A percentile compares a stretch with the other conserved stretches of the same genome.
These are phyloP conservation scores for Mastacembelus armatus DNA, from an alignment of 2,797 vertebrate species.

Conservation along the genomic window DNA sequence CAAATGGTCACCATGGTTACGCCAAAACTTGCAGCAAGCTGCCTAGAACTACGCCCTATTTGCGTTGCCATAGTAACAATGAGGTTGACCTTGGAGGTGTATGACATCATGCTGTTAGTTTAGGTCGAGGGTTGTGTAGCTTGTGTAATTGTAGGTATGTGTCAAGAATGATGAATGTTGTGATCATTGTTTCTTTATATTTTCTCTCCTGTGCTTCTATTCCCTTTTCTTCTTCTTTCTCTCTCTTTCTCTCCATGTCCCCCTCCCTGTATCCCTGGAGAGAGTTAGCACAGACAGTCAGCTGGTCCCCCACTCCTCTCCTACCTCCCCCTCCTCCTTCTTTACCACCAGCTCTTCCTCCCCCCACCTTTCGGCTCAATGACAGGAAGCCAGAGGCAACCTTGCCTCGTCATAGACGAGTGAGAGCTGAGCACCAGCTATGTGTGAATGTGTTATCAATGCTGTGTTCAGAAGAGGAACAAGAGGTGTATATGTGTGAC, in stretches of 20 bases:
- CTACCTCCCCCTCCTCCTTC: slow-evolving; percentile 35
- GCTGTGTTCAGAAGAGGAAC: slow-evolving; percentile 47
- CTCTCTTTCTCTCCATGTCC: slow-evolving; percentile 26
- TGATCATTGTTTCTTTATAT: neutral
- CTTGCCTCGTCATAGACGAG: slow-evolving; percentile 85
- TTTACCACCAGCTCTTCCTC: slow-evolving; percentile 38
- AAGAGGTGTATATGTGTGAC: slow-evolving; percentile 47
- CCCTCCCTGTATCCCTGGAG: slow-evolving; percentile 59
- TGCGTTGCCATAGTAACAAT: slow-evolving; percentile 73
- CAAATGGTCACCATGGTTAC: slow-evolving; percentile 63
- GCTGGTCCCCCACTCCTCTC: slow-evolving; percentile 60
- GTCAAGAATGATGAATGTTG: neutral
- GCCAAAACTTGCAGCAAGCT: slow-evolving; percentile 49
- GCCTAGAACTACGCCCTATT: slow-evolving; percentile 48
- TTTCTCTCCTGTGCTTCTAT: neutral
- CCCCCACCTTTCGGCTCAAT: slow-evolving; percentile 67
- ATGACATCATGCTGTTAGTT: slow-evolving; percentile 46
- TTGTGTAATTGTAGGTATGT: slow-evolving; percentile 19
- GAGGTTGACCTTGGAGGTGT: slow-evolving; percentile 67
- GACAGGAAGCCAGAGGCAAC: slow-evolving; percentile 82
- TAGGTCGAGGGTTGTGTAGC: slow-evolving; percentile 32
- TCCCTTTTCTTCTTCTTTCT: neutral
- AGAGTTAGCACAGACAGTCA: slow-evolving; percentile 67
- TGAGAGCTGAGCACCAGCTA: slow-evolving; percentile 54
- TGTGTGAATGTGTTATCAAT: slow-evolving; percentile 46